phyloP scores from a whole-genome alignment of 2,113 vertebrate species.

The Electrona antarctica region DNA sequence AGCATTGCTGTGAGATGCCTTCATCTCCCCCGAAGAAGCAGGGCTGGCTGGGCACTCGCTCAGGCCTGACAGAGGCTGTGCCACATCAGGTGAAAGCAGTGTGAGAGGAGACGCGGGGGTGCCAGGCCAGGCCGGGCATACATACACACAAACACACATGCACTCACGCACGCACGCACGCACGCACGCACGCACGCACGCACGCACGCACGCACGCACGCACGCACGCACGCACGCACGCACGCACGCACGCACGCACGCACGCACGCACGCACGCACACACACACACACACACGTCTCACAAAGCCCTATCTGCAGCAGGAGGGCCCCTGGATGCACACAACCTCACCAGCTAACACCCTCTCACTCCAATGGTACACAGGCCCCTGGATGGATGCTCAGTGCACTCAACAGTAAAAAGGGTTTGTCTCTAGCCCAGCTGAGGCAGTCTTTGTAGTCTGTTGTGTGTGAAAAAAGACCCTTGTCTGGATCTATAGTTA shows the following conservation, averaged over 20 bases:
- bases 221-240: conserved; percentile 2
- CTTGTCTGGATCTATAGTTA: conserved; percentile 44
- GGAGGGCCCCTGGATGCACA: conserved; percentile 57
- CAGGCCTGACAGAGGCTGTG: conserved; percentile 75
- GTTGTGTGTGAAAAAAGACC: conserved; percentile 44
- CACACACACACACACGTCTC: conserved; percentile 51
- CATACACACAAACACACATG: neutral
- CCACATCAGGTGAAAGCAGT: conserved; percentile 74
- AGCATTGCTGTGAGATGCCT: conserved; percentile 77
- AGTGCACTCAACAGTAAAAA: conserved; percentile 74
- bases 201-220: conserved; percentile 30
- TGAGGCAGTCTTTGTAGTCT: conserved; percentile 47
- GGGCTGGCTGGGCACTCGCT: conserved; percentile 69
- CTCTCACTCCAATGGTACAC: conserved; percentile 61
- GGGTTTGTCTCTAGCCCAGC: conserved; percentile 69
- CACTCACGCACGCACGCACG: too few species aligned
- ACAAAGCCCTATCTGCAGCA: conserved; percentile 70
- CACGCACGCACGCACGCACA: conserved; percentile 1
- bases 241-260: conserved; percentile 18
- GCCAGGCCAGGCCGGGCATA: conserved; percentile 58
- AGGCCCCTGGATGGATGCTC: conserved; percentile 61
- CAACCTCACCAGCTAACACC: conserved; percentile 60
- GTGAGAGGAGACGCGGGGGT: conserved; percentile 64
- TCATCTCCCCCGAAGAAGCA: conserved; percentile 71
- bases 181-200: conserved; percentile 17